Evolutionary conservation across 2,797 vertebrate species (phyloP), one percentile per base, ranked within the genome.

Genomic region (Chelmon rostratus): DNA sequence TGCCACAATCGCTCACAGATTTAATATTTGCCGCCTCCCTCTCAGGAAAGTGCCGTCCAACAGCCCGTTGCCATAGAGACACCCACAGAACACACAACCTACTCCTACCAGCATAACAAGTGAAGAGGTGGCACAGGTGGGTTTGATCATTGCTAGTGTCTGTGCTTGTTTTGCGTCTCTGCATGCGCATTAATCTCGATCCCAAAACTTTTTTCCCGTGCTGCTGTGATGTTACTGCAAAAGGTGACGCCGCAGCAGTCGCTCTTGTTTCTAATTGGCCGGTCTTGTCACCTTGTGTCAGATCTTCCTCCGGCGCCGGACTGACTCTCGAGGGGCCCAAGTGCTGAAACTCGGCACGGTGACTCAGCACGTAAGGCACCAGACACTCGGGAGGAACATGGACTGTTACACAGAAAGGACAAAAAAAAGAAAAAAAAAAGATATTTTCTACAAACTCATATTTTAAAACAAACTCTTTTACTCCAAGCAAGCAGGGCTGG

Each of bases 61-160:
- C 96, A 94, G 83, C 92, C 97, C 61, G 96, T 97, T 91, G 92
- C 97, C 65, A 95, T 97, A 86, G 98, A 98, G 84, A 95, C 97
- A 0, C 93, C 96, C 67, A 95, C 97, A 68, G 97, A 98, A 90
- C 97, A 96, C 56, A 94, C 96, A 76, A 91, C 95, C 91, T 99
- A 96, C 93, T 94, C 97, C 76, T 99, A 98, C 95, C 97, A 97
- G 92, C 97, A 97, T 95, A 96, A 92, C 96, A 98, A 98, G 93
- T 98, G 95, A 96, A 90, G 86, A 88, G 85, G 81, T 67, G 64
- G 70, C 79, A 53, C 64, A 92, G 92, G 94, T 95, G 78, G 65
- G 93, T 88, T 80, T 42, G 18, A 62, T 50, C 2, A 16, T 44
- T 25, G 33, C 16, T 40, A 1, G 12, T 56, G 35, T 69, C 8